Evolutionary conservation across 1,140 invertebrate genomes (phyloP), one percentile per base, ranked within the genome.

Genomic region (Hyphantria cunea): DNA sequence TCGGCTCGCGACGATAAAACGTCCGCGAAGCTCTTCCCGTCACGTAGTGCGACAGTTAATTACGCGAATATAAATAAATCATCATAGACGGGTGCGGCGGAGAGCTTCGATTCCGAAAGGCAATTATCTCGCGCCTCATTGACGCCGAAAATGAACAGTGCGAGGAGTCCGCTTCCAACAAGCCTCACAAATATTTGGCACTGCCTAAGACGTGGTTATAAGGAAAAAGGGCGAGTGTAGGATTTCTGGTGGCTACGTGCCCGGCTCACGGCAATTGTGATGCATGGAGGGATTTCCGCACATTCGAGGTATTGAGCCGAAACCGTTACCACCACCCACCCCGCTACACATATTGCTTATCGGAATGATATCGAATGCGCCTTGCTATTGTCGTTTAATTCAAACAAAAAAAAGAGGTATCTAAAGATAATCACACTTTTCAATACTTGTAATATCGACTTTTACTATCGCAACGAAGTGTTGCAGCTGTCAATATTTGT

Each of bases 61-160:
- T 90, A 90, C 85, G 80, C 85, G 81, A 80, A 82, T 88, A 80
- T 88, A 90, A 90, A 90, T 90, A 90, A 90, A 90, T 90, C 85
- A 90, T 88, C 87, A 84, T 82, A 85, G 85, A 82, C 76, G 78
- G 80, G 75, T 81, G 80, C 79, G 76, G 80, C 72, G 78, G 76
- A 79, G 78, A 79, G 82, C 72, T 86, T 85, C 80, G 77, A 85
- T 85, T 82, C 75, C 73, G 78, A 84, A 81, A 88, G 82, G 80
- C 83, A 88, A 86, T 86, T 88, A 86, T 86, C 84, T 86, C 83
- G 70, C 78, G 84, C 82, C 81, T 86, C 85, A 89, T 86, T 86
- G 82, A 74, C 78, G 80, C 76, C 74, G 80, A 88, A 89, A 89
- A 82, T 84, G 76, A 82, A 72, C 76, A 73, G 61, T 79, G 72